Percentiles rank a stretch among this genome's conserved stretches.
phyloP scores from a whole-genome alignment of 2,113 vertebrate genomes.

The Brachypodius melanocephalos region DNA sequence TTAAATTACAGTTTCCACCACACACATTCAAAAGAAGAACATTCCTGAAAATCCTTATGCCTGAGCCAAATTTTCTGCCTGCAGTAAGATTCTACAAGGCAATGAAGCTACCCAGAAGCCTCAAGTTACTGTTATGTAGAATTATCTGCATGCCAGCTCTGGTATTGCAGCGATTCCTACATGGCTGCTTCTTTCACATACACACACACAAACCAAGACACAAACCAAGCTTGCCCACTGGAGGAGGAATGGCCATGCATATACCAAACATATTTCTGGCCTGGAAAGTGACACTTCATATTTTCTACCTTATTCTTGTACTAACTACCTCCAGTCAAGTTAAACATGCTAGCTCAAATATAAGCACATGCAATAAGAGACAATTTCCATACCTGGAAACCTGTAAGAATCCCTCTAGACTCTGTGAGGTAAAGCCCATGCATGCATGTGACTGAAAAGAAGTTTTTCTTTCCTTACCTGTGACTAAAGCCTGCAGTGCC shows the following conservation, averaged over 20 bases:
- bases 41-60: background rate
- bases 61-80: background rate
- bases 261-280: background rate
- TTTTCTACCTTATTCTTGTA: background rate
- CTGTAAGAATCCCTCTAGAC: background rate
- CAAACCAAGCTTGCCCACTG: background rate
- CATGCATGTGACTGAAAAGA: background rate
- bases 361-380: background rate
- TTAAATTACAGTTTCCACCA: background rate
- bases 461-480: background rate
- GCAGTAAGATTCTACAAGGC: background rate
- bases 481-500: background rate
- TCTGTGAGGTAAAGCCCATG: background rate
- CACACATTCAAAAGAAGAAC: background rate
- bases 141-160: background rate
- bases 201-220: background rate
- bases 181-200: background rate
- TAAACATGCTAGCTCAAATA: background rate
- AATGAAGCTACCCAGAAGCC: background rate
- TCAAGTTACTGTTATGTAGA: background rate
- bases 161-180: background rate
- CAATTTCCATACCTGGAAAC: background rate
- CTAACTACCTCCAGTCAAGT: background rate
- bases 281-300: background rate
- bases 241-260: accelerated